A percentile compares a stretch with the other conserved stretches of the same genome.
Evolutionary conservation across 2,113 vertebrate genomes (phyloP).

Genomic region (Ailuropoda melanoleuca): DNA sequence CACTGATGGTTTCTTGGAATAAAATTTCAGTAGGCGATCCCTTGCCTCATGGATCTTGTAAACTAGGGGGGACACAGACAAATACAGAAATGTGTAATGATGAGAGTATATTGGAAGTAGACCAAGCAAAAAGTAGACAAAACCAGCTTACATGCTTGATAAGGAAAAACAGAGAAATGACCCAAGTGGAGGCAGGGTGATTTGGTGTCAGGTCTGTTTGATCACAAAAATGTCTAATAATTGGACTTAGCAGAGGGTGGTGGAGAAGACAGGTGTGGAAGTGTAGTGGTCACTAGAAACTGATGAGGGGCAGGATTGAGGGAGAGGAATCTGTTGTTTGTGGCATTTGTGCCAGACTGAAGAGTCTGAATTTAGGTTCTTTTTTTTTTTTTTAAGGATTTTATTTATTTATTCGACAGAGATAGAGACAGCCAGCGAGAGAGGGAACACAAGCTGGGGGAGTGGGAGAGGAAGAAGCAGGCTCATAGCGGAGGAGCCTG

Average conservation of each 20-base stretch:
- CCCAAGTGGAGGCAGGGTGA: not conserved
- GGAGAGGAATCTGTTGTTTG: not conserved
- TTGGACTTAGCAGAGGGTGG: not conserved
- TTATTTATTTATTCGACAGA: no score
- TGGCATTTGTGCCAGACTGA: not conserved
- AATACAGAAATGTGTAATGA: not conserved
- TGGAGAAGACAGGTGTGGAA: not conserved
- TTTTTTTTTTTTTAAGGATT: no score
- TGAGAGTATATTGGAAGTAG: not conserved
- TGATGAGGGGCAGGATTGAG: not conserved
- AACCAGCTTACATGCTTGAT: not conserved
- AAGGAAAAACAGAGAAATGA: not conserved
- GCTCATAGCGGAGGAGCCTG: no score
- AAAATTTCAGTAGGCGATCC: not conserved
- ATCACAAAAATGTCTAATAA: not conserved
- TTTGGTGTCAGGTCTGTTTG: not conserved
- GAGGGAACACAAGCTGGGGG: no score
- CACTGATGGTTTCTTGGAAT: not conserved
- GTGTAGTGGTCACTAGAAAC: not conserved
- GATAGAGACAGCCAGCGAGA: no score
- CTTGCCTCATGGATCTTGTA: not conserved
- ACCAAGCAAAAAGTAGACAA: not conserved
- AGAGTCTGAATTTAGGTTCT: not conserved
- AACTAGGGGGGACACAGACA: not conserved
- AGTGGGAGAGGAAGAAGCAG: no score